Percentiles rank a stretch among this genome's conserved stretches.
Evolutionary conservation across 2,113 vertebrate genomes (phyloP).

Genomic region (Vombatus ursinus): DNA sequence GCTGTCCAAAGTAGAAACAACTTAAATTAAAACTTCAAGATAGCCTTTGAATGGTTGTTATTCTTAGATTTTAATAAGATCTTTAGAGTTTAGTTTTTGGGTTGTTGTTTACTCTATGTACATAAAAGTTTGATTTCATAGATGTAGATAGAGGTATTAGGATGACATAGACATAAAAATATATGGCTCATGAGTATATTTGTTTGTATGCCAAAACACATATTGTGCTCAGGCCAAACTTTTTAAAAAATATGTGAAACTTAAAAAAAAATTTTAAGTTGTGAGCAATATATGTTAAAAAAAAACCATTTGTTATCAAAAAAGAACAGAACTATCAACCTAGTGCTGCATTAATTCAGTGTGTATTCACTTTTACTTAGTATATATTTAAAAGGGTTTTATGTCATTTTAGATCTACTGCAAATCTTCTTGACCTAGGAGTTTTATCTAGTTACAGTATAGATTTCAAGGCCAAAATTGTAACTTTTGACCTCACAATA

Average conservation of each 20-base stretch:
- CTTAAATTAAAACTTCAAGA: neutral
- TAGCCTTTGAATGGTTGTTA: neutral
- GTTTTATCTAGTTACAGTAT: too few relatives aligned
- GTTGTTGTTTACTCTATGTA: neutral
- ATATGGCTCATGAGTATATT: neutral
- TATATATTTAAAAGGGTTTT: conserved; percentile 9
- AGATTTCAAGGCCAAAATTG: neutral
- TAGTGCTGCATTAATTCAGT: neutral
- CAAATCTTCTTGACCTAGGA: neutral
- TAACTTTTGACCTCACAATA: neutral
- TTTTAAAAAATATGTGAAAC: neutral
- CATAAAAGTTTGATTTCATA: neutral
- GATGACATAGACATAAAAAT: neutral
- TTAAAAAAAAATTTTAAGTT: neutral
- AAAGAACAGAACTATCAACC: neutral
- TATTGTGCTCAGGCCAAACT: neutral
- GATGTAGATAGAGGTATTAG: too few relatives aligned
- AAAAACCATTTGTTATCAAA: too few relatives aligned
- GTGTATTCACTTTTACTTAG: conserved; percentile 18
- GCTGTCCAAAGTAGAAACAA: neutral
- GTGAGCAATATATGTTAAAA: too few relatives aligned
- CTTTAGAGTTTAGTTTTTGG: neutral
- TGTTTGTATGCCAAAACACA: neutral
- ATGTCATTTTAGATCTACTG: neutral
- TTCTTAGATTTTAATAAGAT: neutral